These are phyloP conservation scores for Falco concolor DNA, from an alignment of 2,797 vertebrate genomes.

Conservation along the genomic window DNA sequence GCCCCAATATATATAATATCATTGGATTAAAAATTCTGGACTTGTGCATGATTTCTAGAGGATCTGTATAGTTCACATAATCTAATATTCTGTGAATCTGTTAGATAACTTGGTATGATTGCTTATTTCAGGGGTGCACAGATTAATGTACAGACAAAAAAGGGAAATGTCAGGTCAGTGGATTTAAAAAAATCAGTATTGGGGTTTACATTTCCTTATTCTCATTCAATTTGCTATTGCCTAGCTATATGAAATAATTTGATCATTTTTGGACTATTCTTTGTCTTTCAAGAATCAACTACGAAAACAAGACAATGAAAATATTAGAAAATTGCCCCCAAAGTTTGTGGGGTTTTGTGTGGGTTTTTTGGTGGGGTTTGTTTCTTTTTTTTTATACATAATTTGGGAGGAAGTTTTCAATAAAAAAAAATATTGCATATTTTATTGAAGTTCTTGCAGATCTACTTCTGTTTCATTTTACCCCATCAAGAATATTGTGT, in stretches of 20 bases:
- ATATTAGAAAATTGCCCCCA: background rate
- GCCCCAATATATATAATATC: background rate
- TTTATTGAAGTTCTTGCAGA: background rate
- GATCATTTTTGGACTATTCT: background rate
- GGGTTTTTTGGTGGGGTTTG: background rate
- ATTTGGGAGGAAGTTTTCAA: background rate
- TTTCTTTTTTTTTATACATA: background rate
- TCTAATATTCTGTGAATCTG: background rate
- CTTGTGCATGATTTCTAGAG: background rate
- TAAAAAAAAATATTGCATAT: background rate
- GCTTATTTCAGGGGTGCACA: background rate
- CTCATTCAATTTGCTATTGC: background rate
- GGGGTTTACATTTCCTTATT: background rate
- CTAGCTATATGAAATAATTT: background rate
- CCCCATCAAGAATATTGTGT: background rate
- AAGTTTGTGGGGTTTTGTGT: background rate
- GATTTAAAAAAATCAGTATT: background rate
- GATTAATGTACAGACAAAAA: background rate
- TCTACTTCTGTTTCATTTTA: background rate
- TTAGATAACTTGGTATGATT: background rate
- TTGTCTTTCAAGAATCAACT: background rate
- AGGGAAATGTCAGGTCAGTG: rapidly evolving
- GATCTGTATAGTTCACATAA: background rate
- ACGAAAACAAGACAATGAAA: background rate
- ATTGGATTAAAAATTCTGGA: background rate